Base-by-base conservation (phyloP, 2,797 vertebrate species). In the Cynodonichthys magdalenae region DNA sequence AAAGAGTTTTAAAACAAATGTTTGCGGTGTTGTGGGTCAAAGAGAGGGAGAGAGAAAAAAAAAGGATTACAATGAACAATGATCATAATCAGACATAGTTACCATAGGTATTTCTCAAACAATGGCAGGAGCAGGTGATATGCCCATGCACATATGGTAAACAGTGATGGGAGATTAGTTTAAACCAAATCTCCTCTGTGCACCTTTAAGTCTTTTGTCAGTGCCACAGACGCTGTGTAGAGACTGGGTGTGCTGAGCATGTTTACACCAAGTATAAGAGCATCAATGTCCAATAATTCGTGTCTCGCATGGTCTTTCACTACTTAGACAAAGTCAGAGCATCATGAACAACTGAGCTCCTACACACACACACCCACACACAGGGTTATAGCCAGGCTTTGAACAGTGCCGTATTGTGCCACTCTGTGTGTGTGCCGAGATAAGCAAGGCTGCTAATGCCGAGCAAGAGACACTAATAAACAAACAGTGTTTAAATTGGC, bases 401-500 rank as follows among this genome's bases (percentile, higher is more conserved):
- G 89, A 92, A 90, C 89, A 90, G 81, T 62, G 69, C 58, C 41
- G 79, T 88, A 89, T 92, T 91, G 89, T 91, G 81, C 69, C 71
- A 55, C 84, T 77, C 81, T 87, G 83, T 92, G 90, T 93, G 92
- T 86, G 88, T 79, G 77, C 74, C 15, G 78, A 83, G 92, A 93
- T 93, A 94, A 94, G 92, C 92, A 56, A 77, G 81, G 83, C 76
- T 75, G 63, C 89, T 92, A 94, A 93, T 92, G 85, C 92, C 63
- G 46, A 51, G 84, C 87, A 71, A 88, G 91, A 93, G 89, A 89
- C 90, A 91, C 92, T 93, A 94, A 93, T 93, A 94, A 94, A 94
- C 93, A 94, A 94, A 94, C 92, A 93, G 85, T 88, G 87, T 92
- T 93, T 94, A 93, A 92, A 94, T 91, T 90, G 88, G 90, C 76